phyloP scores from a whole-genome alignment of 2,888 invertebrate genomes.

The Diachrysia chrysitis region DNA sequence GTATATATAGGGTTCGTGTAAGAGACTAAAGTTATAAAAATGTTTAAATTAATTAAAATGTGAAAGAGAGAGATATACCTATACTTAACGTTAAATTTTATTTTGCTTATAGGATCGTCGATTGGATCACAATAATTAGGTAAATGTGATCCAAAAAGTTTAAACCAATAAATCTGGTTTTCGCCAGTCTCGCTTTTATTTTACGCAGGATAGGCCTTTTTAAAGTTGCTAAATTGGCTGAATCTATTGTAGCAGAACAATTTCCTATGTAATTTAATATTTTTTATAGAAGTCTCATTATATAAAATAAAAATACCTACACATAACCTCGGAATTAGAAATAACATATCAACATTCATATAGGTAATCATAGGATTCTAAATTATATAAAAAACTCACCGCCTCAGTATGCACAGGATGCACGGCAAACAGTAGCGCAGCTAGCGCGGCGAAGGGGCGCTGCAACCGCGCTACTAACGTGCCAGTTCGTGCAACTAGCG shows the following conservation, averaged over 20 bases:
- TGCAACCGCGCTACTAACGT: constrained; percentile 91
- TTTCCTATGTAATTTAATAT: no score
- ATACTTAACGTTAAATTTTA: background rate
- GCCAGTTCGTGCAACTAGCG: constrained; percentile 92
- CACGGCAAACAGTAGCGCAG: constrained; percentile 94
- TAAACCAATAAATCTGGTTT: background rate
- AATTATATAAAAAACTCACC: constrained; percentile 93
- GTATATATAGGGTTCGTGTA: background rate
- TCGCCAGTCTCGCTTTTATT: background rate
- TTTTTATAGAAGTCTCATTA: no score
- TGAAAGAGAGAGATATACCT: background rate
- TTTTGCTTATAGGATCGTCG: no score
- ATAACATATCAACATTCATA: no score
- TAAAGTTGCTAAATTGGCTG: no score
- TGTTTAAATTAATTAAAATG: no score
- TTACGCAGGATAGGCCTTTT: background rate
- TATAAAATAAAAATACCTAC: no score
- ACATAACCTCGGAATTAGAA: no score
- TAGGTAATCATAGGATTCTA: no score
- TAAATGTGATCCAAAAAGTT: no score
- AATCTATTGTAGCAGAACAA: no score
- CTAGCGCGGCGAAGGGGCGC: constrained; percentile 92
- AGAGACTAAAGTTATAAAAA: background rate
- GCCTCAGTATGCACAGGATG: constrained; percentile 97
- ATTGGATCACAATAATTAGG: no score